Percentiles rank a stretch among this genome's conserved stretches.
These are phyloP conservation scores for Rutpela maculata DNA, from an alignment of 2,888 invertebrate genomes.

Conservation along the genomic window DNA sequence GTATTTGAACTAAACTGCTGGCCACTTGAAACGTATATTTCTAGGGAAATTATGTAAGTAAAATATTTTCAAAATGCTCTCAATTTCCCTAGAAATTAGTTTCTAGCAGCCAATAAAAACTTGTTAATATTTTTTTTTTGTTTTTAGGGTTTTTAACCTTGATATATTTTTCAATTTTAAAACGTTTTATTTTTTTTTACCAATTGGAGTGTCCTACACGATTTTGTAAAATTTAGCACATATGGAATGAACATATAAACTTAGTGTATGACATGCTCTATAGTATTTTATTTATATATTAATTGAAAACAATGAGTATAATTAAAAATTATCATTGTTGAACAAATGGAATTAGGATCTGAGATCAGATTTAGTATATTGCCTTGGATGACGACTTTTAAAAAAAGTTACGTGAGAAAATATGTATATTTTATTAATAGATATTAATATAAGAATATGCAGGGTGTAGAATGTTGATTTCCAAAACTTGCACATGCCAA, in stretches of 20 bases:
- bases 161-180: not conserved
- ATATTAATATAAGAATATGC: slow-evolving; percentile 38
- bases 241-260: slow-evolving; percentile 39
- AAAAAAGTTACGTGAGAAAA: slow-evolving; percentile 46
- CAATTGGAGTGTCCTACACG: not conserved
- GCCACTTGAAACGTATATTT: too few relatives aligned
- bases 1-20: too few relatives aligned
- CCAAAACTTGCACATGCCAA: not conserved
- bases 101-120: too few relatives aligned
- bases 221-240: slow-evolving; percentile 34
- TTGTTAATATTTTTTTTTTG: not conserved
- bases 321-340: slow-evolving; percentile 52
- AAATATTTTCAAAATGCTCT: too few relatives aligned
- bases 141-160: not conserved
- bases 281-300: slow-evolving; percentile 46
- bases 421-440: slow-evolving; percentile 51
- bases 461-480: slow-evolving; percentile 42
- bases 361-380: slow-evolving; percentile 45
- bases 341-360: slow-evolving; percentile 50
- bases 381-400: slow-evolving; percentile 49
- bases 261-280: slow-evolving; percentile 47
- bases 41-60: too few relatives aligned
- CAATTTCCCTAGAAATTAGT: too few relatives aligned
- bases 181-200: not conserved
- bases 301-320: slow-evolving; percentile 47